These are phyloP conservation scores for Bradynema listronoti DNA, from an alignment of 1,140 invertebrate species.

Conservation along the genomic window DNA sequence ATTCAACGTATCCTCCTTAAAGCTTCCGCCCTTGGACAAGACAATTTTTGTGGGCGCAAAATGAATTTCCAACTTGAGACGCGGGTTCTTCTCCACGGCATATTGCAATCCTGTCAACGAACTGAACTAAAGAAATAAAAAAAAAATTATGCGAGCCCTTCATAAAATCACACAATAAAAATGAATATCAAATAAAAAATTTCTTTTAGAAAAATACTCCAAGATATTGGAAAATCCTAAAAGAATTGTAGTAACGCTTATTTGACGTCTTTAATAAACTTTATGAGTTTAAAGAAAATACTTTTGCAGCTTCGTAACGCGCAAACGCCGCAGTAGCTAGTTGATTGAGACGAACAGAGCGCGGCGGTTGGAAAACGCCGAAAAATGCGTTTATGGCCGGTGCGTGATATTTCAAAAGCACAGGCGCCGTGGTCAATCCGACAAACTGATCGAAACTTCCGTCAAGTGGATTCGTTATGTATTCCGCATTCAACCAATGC, in stretches of 20 bases:
- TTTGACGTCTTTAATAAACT: too few relatives aligned
- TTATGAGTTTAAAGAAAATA: too few relatives aligned
- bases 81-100: slow-evolving; percentile 76
- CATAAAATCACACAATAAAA: too few relatives aligned
- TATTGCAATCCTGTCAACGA: slow-evolving; percentile 69
- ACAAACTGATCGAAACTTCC: slow-evolving; percentile 73
- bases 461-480: slow-evolving; percentile 64
- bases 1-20: slow-evolving; percentile 63
- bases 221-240: too few relatives aligned
- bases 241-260: too few relatives aligned
- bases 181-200: too few relatives aligned
- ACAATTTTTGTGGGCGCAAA: slow-evolving; percentile 80
- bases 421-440: slow-evolving; percentile 53
- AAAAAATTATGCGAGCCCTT: too few relatives aligned
- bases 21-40: slow-evolving; percentile 75
- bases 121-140: too few relatives aligned
- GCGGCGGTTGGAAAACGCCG: slow-evolving; percentile 69
- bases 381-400: slow-evolving; percentile 60
- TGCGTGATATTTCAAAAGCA: slow-evolving; percentile 54
- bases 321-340: slow-evolving; percentile 67
- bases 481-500: slow-evolving; percentile 80
- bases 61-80: slow-evolving; percentile 77
- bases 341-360: slow-evolving; percentile 70
- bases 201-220: too few relatives aligned
- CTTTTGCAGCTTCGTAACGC: slow-evolving; percentile 76